A percentile compares a stretch with the other conserved stretches of the same genome.
Conservation (phyloP, 2,888 invertebrate species). For the Coremacera marginata region DNA sequence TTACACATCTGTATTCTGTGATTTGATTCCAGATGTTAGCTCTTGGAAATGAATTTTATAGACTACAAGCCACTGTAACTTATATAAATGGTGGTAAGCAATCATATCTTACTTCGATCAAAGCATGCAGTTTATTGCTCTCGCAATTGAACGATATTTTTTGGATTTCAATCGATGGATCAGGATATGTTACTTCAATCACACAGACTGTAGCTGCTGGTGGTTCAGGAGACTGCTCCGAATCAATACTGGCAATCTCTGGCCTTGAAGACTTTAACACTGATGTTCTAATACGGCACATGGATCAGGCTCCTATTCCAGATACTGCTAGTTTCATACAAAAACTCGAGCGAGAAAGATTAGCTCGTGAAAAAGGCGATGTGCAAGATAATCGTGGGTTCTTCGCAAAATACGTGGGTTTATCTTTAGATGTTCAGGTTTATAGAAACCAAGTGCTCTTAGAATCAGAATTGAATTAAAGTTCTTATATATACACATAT, state of each 20-base stretch:
- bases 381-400: constrained; percentile 95
- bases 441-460: too few relatives aligned
- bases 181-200: constrained; percentile 83
- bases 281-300: constrained; percentile 82
- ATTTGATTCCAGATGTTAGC: constrained; percentile 73
- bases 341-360: constrained; percentile 91
- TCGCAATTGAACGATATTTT: constrained; percentile 83
- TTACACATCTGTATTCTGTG: too few relatives aligned
- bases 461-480: too few relatives aligned
- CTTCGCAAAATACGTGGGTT: constrained; percentile 95
- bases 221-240: constrained; percentile 59
- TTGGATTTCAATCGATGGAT: constrained; percentile 83
- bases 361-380: constrained; percentile 89
- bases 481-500: too few relatives aligned
- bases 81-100: constrained; percentile 77
- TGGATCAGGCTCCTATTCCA: constrained; percentile 88
- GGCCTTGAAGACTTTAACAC: constrained; percentile 77
- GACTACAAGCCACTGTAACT: constrained; percentile 77
- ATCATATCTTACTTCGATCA: constrained; percentile 82
- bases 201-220: constrained; percentile 73
- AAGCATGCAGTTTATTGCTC: constrained; percentile 83
- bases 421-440: background rate
- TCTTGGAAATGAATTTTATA: constrained; percentile 79
- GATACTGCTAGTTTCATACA: constrained; percentile 96
- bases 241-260: constrained; percentile 56